Conservation (phyloP, 2,113 vertebrate genomes). For the Acrocephalus kingi region DNA sequence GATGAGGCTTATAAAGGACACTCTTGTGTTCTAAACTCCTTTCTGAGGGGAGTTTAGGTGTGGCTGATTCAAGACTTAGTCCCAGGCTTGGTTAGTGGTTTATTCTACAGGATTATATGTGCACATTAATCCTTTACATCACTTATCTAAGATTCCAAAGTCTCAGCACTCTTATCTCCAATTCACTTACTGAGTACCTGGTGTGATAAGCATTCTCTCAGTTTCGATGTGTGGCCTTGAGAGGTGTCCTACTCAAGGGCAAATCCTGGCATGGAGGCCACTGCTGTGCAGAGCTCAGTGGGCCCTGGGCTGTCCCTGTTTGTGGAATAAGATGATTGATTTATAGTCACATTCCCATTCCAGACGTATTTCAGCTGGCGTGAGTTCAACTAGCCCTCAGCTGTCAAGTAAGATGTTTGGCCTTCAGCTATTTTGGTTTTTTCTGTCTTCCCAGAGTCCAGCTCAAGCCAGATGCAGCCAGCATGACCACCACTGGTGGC, state of each 20-base stretch:
- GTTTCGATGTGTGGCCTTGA: neutral
- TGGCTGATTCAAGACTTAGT: neutral
- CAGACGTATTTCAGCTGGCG: fast-evolving
- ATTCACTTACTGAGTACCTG: neutral
- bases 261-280: neutral
- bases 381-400: neutral
- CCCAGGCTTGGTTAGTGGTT: neutral
- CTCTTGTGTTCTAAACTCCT: neutral
- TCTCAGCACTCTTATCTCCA: neutral
- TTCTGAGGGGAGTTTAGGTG: neutral
- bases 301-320: neutral
- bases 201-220: neutral
- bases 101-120: neutral
- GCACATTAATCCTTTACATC: neutral
- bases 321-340: neutral
- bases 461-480: neutral
- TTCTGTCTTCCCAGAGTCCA: neutral
- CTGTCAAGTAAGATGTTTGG: neutral
- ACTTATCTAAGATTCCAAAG: neutral
- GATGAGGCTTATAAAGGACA: neutral
- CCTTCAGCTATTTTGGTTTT: neutral
- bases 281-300: neutral
- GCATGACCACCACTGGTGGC: neutral
- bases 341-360: neutral
- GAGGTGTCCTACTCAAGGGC: neutral